These are phyloP conservation scores for Arvicola amphibius DNA, from an alignment of 2,797 vertebrate genomes.

Conservation along the genomic window DNA sequence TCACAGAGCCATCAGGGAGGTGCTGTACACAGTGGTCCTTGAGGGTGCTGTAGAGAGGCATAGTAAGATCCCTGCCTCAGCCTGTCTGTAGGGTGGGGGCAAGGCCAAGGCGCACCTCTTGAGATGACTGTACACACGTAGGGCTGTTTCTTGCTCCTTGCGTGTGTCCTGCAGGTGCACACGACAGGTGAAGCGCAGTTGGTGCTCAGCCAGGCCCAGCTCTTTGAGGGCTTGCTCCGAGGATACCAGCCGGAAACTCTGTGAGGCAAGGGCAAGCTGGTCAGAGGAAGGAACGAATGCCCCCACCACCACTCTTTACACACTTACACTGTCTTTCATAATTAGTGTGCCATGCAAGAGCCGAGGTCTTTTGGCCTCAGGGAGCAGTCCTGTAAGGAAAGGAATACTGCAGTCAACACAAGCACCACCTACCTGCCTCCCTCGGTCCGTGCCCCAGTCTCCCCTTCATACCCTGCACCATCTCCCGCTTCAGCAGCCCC, in stretches of 20 bases:
- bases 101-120: conserved; percentile 85
- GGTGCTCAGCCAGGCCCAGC: conserved; percentile 95
- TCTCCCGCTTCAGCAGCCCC: conserved; percentile 95
- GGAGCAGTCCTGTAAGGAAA: conserved; percentile 88
- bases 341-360: conserved; percentile 97
- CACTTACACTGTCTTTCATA: conserved; percentile 97
- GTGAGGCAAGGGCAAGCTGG: neutral
- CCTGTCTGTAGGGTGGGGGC: neutral
- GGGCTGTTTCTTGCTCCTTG: conserved; percentile 93
- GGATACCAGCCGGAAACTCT: conserved; percentile 95
- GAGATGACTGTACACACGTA: conserved; percentile 94
- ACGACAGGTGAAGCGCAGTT: conserved; percentile 97
- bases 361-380: conserved; percentile 94
- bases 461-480: conserved; percentile 89
- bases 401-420: too few relatives aligned
- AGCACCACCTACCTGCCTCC: neutral
- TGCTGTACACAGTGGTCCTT: conserved; percentile 96
- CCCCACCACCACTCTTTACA: accelerated
- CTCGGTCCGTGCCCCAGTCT: accelerated
- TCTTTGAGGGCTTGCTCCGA: conserved; percentile 97
- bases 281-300: neutral
- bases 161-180: conserved; percentile 95
- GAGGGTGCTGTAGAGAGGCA: conserved; percentile 88
- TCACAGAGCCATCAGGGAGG: conserved; percentile 96
- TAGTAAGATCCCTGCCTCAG: neutral